Conservation (phyloP, 2,888 invertebrate genomes). For the Ariolimax columbianus region DNA sequence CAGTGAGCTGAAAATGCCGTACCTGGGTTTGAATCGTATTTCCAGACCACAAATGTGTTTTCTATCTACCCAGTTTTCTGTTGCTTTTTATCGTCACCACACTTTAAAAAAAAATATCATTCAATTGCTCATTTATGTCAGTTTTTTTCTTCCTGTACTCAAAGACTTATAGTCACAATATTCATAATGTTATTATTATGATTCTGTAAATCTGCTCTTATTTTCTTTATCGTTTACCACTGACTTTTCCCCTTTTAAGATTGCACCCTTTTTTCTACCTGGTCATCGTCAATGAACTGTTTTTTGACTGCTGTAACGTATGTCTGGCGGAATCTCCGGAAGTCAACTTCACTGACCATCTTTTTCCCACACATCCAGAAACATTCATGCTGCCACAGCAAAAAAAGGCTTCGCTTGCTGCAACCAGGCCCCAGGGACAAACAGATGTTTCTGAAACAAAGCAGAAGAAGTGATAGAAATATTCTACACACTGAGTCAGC, state of each 20-base stretch:
- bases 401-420: slow-evolving; percentile 69
- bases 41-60: no score
- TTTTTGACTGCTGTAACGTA: slow-evolving; percentile 76
- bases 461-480: no score
- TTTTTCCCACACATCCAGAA: slow-evolving; percentile 77
- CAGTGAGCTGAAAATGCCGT: no score
- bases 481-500: no score
- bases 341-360: slow-evolving; percentile 77
- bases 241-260: not conserved
- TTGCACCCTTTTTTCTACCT: slow-evolving; percentile 59
- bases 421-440: slow-evolving; percentile 75
- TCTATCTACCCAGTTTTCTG: no score
- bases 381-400: slow-evolving; percentile 79
- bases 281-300: slow-evolving; percentile 76
- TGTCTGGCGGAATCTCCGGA: slow-evolving; percentile 74
- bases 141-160: no score
- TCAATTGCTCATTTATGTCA: no score
- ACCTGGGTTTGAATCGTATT: no score
- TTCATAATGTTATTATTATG: not conserved
- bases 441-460: slow-evolving; percentile 75
- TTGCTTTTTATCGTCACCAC: no score
- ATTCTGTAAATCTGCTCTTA: not conserved
- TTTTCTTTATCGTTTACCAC: not conserved
- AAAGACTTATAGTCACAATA: no score
- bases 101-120: no score